These are phyloP conservation scores for Sebastes jordani DNA, from an alignment of 2,797 vertebrate genomes.

Conservation along the genomic window DNA sequence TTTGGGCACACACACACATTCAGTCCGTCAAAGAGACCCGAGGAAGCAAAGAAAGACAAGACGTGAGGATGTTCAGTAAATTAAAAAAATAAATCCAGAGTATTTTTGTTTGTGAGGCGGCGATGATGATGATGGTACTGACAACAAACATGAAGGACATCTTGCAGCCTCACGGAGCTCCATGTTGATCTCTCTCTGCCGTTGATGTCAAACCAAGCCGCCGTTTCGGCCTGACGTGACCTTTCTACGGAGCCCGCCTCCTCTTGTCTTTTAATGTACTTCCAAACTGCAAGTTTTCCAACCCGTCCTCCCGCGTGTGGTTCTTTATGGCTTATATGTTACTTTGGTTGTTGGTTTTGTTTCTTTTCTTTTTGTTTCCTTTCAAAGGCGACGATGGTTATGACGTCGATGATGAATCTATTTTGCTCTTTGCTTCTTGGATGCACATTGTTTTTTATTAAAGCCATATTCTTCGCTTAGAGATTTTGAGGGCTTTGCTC, in stretches of 20 bases:
- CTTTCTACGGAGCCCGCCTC: constrained; percentile 71
- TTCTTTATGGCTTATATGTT: constrained; percentile 83
- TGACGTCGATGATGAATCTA: constrained; percentile 13
- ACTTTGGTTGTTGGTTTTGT: constrained; percentile 66
- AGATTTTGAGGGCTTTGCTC: constrained; percentile 49
- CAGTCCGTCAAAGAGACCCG: constrained; percentile 24
- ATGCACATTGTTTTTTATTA: constrained; percentile 79
- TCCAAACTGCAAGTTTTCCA: constrained; percentile 89
- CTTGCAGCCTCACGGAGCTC: constrained; percentile 14
- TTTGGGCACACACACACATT: background rate
- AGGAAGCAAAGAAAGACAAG: background rate
- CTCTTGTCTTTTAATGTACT: constrained; percentile 86
- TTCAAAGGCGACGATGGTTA: background rate
- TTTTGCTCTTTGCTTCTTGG: constrained; percentile 77
- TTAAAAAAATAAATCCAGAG: background rate
- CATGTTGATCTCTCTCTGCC: constrained; percentile 48
- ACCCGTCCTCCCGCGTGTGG: constrained; percentile 87
- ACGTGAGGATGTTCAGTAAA: background rate
- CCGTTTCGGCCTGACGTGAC: constrained; percentile 57
- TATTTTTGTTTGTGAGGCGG: background rate
- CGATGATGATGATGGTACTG: background rate
- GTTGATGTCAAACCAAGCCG: constrained; percentile 66
- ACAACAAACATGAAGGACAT: background rate
- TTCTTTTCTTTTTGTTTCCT: constrained; percentile 13
- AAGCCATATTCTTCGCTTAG: constrained; percentile 82